These are phyloP conservation scores for Galago senegalensis DNA, from an alignment of 2,797 vertebrate genomes.

Conservation along the genomic window DNA sequence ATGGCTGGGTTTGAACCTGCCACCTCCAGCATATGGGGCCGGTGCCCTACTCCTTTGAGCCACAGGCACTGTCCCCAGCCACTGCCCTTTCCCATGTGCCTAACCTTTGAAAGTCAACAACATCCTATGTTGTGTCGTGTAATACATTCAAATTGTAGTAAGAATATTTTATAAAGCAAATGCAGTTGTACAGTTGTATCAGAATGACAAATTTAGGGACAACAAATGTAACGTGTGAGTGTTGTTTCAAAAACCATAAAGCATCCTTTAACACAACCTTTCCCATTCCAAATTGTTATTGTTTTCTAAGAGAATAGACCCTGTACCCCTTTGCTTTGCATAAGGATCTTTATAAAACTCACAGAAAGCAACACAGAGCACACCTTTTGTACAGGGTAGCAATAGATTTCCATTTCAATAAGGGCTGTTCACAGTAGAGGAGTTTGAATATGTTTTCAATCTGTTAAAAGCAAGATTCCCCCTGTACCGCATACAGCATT, in stretches of 20 bases:
- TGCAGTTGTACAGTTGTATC: not conserved
- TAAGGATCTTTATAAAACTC: not conserved
- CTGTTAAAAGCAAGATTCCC: not conserved
- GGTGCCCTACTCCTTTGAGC: too few species aligned
- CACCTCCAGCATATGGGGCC: too few species aligned
- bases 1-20: too few species aligned
- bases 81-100: not conserved
- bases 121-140: not conserved
- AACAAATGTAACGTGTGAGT: not conserved
- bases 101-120: not conserved
- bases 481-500: not conserved
- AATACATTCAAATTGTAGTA: not conserved
- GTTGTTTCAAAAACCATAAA: constrained; percentile 1
- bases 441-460: constrained; percentile 1
- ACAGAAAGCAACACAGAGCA: not conserved
- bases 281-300: not conserved
- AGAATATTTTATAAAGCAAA: not conserved
- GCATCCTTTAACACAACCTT: not conserved
- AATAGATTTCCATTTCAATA: constrained; percentile 34
- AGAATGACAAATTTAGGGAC: not conserved
- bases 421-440: not conserved
- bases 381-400: not conserved
- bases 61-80: not conserved
- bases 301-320: constrained; percentile 54
- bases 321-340: constrained; percentile 39